These are phyloP conservation scores for Cygnus olor DNA, from an alignment of 2,797 vertebrate genomes.

Conservation along the genomic window DNA sequence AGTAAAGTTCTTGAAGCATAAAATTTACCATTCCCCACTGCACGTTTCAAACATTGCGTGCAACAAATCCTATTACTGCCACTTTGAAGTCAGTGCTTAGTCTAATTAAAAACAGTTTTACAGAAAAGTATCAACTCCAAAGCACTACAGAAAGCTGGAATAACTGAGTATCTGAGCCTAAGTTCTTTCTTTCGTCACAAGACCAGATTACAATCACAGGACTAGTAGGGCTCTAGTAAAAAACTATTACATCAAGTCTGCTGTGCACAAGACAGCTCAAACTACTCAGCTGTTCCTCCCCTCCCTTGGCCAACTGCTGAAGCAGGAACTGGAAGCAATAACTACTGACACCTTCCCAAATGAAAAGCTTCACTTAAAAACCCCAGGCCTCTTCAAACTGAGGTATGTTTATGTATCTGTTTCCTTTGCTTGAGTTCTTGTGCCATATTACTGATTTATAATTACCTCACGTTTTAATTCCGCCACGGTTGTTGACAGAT, in stretches of 20 bases:
- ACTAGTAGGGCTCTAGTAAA: neutral
- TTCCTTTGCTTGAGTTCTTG: neutral
- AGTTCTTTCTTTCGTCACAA: neutral
- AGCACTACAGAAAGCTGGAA: neutral
- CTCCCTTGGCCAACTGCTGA: neutral
- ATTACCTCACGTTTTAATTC: constrained; percentile 92
- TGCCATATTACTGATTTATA: neutral
- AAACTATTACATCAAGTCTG: neutral
- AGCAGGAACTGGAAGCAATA: neutral
- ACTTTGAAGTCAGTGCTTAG: neutral
- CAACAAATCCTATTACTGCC: neutral
- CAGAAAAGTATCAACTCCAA: neutral
- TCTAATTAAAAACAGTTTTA: neutral
- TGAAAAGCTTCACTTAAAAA: neutral
- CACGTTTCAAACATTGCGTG: neutral
- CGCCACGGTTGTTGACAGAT: constrained; percentile 86
- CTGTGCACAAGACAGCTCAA: neutral
- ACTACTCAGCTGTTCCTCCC: neutral
- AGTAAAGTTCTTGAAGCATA: neutral
- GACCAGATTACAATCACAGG: neutral
- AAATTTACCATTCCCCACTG: neutral
- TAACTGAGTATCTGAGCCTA: neutral
- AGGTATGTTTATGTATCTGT: neutral
- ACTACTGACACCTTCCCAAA: neutral
- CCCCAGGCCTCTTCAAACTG: neutral